Base-by-base conservation (phyloP, 2,888 invertebrate species). In the Callosobruchus maculatus region DNA sequence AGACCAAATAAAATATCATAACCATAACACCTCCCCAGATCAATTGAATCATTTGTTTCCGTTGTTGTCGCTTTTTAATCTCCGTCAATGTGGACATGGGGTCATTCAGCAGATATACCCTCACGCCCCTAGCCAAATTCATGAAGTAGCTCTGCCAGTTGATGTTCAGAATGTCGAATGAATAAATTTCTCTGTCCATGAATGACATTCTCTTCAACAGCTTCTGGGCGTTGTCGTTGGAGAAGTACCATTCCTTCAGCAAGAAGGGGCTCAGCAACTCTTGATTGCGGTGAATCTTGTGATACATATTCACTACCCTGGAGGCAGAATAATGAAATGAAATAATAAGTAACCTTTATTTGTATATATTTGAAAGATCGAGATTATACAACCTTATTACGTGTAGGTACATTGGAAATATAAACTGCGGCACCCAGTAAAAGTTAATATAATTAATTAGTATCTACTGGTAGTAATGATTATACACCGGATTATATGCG, bases 61-160 rank as follows among this genome's bases (percentile, higher is more conserved):
- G 85, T 49, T 13, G 7, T 68, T 82, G 85, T 82, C 88, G 91
- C 86, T 90, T 91, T 78, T 89, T 90, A 77, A 92, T 94, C 80
- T 91, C 90, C 0, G 92, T 92, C 72, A 95, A 85, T 0, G 93
- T 93, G 0, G 92, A 92, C 3, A 93, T 85, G 26, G 94, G 93
- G 83, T 97, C 96, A 80, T 95, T 95, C 70, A 96, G 86, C 18
- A 96, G 87, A 84, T 93, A 96, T 0, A 92, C 89, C 78, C 96
- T 89, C 70, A 94, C 90, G 1, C 97, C 97, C 85, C 90, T 87
- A 7, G 93, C 87, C 80, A 94, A 94, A 69, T 88, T 90, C 75
- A 90, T 88, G 81, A 94, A 91, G 81, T 93, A 95, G 0, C 89
- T 87, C 4, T 93, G 91, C 96, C 96, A 97, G 68, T 93, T 90